Base-by-base conservation (phyloP, 2,888 invertebrate genomes). In the Clitarchus hookeri region DNA sequence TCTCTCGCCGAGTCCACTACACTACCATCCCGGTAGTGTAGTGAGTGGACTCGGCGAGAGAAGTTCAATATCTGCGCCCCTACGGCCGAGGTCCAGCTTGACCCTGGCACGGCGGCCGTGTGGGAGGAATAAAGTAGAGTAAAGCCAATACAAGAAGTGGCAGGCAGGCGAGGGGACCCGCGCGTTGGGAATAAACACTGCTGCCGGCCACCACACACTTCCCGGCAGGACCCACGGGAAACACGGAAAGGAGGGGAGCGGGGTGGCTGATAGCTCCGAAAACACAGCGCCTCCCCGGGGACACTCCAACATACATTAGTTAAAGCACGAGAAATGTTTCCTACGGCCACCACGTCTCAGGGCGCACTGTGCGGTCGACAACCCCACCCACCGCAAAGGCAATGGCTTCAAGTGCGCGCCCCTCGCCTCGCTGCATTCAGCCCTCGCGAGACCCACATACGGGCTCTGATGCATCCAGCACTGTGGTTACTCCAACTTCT, bases 51-150 rank as follows among this genome's bases (percentile, higher is more conserved):
- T 65, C 65, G n/a, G 65, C 65, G 23, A 65, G 65, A n/a, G 65
- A 65, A n/a, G 65, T n/a, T 65, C 65, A 65, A 65, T 65, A 65
- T 65, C 65, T 19, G 91, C 91, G 91, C 91, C 89, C 78, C 84
- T 23, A 84, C 89, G 89, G 86, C 85, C 16, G 80, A 16, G 27
- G 48, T 25, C 27, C 84, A 44, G 54, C n/a, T 19, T 16, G 53
- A 25, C 26, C 25, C 44, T 23, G 19, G 9, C 84, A 77, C 53
- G 11, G 26, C 48, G 27, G 54, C 84, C 84, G 44, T 82, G 16
- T n/a, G 82, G 82, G 82, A 82, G 6, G 44, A 44, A 82, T 82
- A 82, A 82, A 82, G 36, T 82, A 82, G 82, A 82, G 82, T 82
- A 27, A 82, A 82, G 36, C 82, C 82, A 82, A 82, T 82, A 82